Percentiles rank a stretch among this genome's conserved stretches.
Conservation (phyloP, 2,797 vertebrate genomes). For the Enteromius mattozi region DNA sequence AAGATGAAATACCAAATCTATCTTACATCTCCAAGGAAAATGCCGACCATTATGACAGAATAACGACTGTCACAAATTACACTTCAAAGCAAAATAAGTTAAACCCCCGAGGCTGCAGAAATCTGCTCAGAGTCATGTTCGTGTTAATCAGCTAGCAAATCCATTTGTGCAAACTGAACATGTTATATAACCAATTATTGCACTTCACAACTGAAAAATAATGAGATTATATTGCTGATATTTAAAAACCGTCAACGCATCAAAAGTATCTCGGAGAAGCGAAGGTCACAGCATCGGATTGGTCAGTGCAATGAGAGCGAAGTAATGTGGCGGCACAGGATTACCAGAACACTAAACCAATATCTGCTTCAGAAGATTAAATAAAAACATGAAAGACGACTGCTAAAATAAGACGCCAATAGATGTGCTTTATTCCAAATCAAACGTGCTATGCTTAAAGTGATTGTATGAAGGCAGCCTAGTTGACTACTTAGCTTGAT, state of each 20-base stretch:
- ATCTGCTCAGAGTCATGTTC: slow-evolving; percentile 21
- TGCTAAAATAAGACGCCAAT: neutral
- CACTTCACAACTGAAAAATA: slow-evolving; percentile 19
- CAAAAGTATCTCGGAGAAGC: neutral
- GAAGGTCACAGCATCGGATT: neutral
- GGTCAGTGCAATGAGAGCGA: neutral
- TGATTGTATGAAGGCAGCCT: slow-evolving; percentile 12
- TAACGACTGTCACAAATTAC: slow-evolving; percentile 27
- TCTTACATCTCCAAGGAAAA: slow-evolving; percentile 23
- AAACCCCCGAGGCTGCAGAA: slow-evolving; percentile 10
- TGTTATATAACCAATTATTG: slow-evolving; percentile 19
- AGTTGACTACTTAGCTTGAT: slow-evolving; percentile 29
- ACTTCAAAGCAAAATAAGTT: slow-evolving; percentile 36
- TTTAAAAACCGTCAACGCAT: slow-evolving; percentile 14
- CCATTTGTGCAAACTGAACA: slow-evolving; percentile 15
- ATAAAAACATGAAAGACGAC: slow-evolving; percentile 11
- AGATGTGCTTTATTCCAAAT: slow-evolving; percentile 14
- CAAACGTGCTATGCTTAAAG: neutral
- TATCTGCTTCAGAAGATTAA: slow-evolving; percentile 22
- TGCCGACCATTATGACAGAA: neutral
- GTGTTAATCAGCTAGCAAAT: slow-evolving; percentile 36
- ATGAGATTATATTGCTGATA: slow-evolving; percentile 21
- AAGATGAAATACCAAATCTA: slow-evolving; percentile 32
- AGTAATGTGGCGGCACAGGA: neutral
- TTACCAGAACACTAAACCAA: slow-evolving; percentile 31